Evolutionary conservation across 1,140 invertebrate genomes (phyloP).

Genomic region (Drosophila seguyi): DNA sequence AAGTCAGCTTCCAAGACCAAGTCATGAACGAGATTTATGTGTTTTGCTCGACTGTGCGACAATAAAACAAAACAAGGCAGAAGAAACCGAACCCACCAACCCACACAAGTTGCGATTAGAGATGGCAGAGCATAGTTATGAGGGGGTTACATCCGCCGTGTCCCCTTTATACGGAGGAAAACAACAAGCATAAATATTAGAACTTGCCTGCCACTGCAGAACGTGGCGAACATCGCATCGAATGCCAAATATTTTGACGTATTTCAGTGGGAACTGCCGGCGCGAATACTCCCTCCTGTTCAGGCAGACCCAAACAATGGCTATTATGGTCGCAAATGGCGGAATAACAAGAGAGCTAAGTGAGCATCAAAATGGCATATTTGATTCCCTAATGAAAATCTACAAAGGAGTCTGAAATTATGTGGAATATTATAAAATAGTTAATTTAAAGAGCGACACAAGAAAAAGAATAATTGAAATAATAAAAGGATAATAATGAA

Average conservation of each 20-base stretch:
- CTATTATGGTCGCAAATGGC: conserved; percentile 72
- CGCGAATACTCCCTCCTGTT: neutral
- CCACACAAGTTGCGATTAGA: conserved; percentile 79
- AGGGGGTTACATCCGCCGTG: conserved; percentile 17
- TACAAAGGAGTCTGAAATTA: neutral
- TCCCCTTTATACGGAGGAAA: conserved; percentile 11
- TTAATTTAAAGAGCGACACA: neutral
- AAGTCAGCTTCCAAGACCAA: conserved; percentile 58
- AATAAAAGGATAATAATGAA: neutral
- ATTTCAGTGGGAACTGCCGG: conserved; percentile 55
- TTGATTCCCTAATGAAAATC: conserved; percentile 3
- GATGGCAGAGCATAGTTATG: conserved; percentile 73
- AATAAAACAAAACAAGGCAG: conserved; percentile 80
- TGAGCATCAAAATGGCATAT: neutral
- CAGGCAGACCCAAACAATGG: conserved; percentile 45
- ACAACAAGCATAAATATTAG: conserved; percentile 71
- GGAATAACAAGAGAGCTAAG: conserved; percentile 60
- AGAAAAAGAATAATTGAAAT: neutral
- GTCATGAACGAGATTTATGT: conserved; percentile 82
- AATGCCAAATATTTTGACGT: conserved; percentile 84
- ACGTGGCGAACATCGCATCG: conserved; percentile 64
- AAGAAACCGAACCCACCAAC: conserved; percentile 59
- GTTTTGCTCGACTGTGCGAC: conserved; percentile 79
- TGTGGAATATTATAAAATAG: neutral
- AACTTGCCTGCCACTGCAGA: conserved; percentile 30